Conservation (phyloP, 64 coral and sea anemone species). For the Cladopsammia gracilis region DNA sequence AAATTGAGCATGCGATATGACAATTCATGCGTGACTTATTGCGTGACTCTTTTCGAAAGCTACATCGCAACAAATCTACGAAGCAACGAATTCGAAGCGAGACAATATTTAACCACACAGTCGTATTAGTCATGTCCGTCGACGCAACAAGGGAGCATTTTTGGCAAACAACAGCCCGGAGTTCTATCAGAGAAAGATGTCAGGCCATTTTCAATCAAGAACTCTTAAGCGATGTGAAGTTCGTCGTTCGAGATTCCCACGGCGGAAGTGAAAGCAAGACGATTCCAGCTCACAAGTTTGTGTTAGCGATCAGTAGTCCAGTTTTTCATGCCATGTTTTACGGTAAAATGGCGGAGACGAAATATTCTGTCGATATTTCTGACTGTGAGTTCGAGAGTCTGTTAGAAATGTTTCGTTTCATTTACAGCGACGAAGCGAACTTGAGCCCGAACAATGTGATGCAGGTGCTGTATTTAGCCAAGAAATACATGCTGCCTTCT, state of each 20-base stretch:
- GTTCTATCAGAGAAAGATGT: slow-evolving; percentile 45
- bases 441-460: slow-evolving; percentile 17
- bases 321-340: too few relatives aligned
- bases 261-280: neutral
- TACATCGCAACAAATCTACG: too few relatives aligned
- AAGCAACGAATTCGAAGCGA: too few relatives aligned
- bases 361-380: neutral
- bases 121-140: neutral
- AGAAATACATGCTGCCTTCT: slow-evolving; percentile 25
- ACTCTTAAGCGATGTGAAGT: slow-evolving; percentile 60
- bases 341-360: neutral
- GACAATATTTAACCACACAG: neutral
- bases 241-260: slow-evolving; percentile 10
- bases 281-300: slow-evolving; percentile 27
- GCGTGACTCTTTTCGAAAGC: too few relatives aligned
- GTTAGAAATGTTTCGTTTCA: neutral
- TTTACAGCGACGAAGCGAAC: slow-evolving; percentile 1
- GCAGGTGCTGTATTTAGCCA: neutral
- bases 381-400: slow-evolving; percentile 21
- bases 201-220: slow-evolving; percentile 69
- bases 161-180: neutral
- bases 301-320: neutral
- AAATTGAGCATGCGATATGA: too few relatives aligned
- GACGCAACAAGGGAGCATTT: neutral
- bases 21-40: too few relatives aligned